A percentile compares a stretch with the other conserved stretches of the same genome.
phyloP scores from a whole-genome alignment of 2,797 vertebrate species.

The Muscicapa striata region DNA sequence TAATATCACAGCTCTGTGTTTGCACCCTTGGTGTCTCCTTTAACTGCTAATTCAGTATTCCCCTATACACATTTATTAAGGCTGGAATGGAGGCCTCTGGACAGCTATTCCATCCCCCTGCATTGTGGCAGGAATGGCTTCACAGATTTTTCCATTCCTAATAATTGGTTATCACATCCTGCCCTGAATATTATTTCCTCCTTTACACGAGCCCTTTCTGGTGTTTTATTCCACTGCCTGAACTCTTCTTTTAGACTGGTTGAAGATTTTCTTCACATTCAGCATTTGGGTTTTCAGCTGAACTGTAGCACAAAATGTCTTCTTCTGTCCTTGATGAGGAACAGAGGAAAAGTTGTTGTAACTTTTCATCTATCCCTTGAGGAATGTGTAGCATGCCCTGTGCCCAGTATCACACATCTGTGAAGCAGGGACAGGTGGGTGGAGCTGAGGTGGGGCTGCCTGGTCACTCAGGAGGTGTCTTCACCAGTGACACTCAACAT shows the following conservation, averaged over 20 bases:
- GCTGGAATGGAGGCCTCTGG: not conserved
- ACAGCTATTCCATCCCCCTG: not conserved
- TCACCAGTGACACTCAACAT: not conserved
- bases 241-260: not conserved
- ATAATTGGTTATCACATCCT: not conserved
- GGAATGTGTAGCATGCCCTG: not conserved
- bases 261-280: not conserved
- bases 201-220: not conserved
- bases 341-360: not conserved
- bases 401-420: no score
- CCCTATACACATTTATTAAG: not conserved
- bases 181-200: not conserved
- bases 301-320: not conserved
- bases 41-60: not conserved
- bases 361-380: not conserved
- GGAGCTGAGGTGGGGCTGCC: not conserved
- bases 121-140: not conserved
- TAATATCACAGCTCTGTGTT: not conserved
- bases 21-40: slow-evolving; percentile 23
- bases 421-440: not conserved
- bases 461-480: not conserved
- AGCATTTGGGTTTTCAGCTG: not conserved
- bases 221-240: not conserved
- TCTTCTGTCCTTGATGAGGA: not conserved
- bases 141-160: not conserved